Evolutionary conservation across 2,888 invertebrate species (phyloP), one percentile per base, ranked within the genome.

Genomic region (Dendrolimus pini): DNA sequence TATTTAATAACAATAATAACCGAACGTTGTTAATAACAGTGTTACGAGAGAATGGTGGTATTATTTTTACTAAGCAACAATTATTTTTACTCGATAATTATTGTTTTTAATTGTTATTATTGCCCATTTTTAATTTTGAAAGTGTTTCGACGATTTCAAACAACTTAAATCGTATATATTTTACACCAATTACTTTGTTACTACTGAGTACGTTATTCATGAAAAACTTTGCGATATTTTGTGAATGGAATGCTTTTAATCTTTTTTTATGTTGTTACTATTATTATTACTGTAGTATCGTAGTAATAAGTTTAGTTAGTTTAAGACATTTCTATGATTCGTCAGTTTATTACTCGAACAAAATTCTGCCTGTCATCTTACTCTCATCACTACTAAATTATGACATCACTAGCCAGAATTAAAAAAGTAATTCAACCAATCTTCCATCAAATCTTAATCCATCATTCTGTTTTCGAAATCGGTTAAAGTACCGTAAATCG

Each of bases 41-140:
- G 47, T 12, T 47, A 12, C 47, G 47, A 47, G 47, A 47, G 47
- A 47, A 9, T 12, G 9, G 47, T 47, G 12, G 47, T 47, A 47
- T 47, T 81, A 80, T 80, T 82, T 81, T 78, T 74, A 73, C 70
- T 68, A 78, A 77, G 77, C 73, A 65, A 77, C 82, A 84, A 85
- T 84, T 85, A 85, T 81, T 79, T 81, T 78, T 77, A 80, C 75
- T 74, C 79, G 75, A 80, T 83, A 84, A 83, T 80, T 74, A 74
- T 56, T 53, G 56, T 53, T 56, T 56, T 47, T 54, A 47, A 47
- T 47, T 47, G 47, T 47, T 47, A 47, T 47, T 47, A 47, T 47
- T 47, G 47, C 47, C 47, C 47, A 47, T 47, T 47, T 47, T 47
- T 47, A 47, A 47, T 47, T 47, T 47, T 47, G 47, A 12, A 47